Base-by-base conservation (phyloP, 2,797 vertebrate species). In the Gallinago stenura region DNA sequence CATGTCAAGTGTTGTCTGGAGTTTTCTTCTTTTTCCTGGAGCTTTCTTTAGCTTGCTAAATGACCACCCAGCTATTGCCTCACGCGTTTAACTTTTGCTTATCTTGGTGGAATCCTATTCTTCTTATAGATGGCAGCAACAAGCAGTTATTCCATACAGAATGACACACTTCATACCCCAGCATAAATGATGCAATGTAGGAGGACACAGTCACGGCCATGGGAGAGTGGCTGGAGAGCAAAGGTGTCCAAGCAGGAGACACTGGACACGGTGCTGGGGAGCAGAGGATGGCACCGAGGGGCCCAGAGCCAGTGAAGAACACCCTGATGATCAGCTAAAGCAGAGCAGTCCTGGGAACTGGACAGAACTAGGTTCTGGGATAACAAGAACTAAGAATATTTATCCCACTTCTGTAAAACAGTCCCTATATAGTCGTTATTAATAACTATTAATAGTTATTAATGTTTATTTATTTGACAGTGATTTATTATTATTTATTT, bases 11-110 rank as follows among this genome's bases (percentile, higher is more conserved):
- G 43, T 48, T 70, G 69, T 87, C 87, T 73, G 60, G 89, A 92
- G n/a, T 85, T 87, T 50, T 64, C 61, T 70, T 60, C 45, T 41
- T 77, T 53, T 77, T 91, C 35, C 65, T 48, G 56, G 61, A 85
- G 51, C 22, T 91, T 79, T 84, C 14, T 77, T 95, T 72, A 70
- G 24, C 28, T 73, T 87, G 20, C 62, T 73, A 66, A 87, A 73
- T 77, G n/a, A 86, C 20, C 50, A 89, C 37, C 14, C 50, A 84
- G 71, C 56, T 83, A 87, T 12, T 83, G 26, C 68, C 64, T 48
- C 24, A 56, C 89, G 61, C 83, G 31, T 87, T 95, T 92, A 95
- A 84, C 43, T 92, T 87, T 30, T 70, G 30, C 35, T 82, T 84
- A 88, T 80, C 66, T 83, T 79, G 51, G 11, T 45, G 46, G 72